Evolutionary conservation across 2,888 invertebrate genomes (phyloP), one percentile per base, ranked within the genome.

Genomic region (Exocentrus adspersus): DNA sequence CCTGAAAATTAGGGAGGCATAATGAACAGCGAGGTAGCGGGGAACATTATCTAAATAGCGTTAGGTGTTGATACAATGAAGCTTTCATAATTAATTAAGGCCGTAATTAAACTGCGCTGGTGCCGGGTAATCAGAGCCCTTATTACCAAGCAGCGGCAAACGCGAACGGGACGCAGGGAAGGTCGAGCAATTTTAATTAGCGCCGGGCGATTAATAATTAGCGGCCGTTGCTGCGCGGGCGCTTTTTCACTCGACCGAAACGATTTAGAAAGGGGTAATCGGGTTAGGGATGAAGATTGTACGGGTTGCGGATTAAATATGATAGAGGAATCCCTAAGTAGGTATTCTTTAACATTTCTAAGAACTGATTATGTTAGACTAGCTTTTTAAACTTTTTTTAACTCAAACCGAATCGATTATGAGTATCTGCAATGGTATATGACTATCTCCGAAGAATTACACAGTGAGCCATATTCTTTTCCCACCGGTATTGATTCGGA

Each of bases 61-160:
- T 75, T 77, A 78, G 76, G 79, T 78, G 79, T 78, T 78, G 79
- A 78, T 78, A 77, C 76, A 77, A 78, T 77, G 78, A 74, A 78
- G 80, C 79, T 79, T 82, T 81, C 81, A 82, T 82, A 79, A 81
- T 82, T 82, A 81, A 82, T 82, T 81, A 81, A 79, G 75, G 76
- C 78, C 77, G 76, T 82, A 82, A 82, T 82, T 81, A 82, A 82
- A 81, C 81, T 80, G 77, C 79, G 78, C 81, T 77, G 78, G 78
- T 75, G 78, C 77, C 72, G 69, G 69, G 75, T 78, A 77, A 78
- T 78, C 75, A 75, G 74, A 65, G 76, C 75, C 77, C 76, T 75
- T 75, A 77, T 78, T 75, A 72, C 70, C 70, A 69, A 65, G 48
- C 69, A 74, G 78, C 75, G 78, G 72, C 68, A 68, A 67, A 64